These are phyloP conservation scores for Cotesia typhae DNA, from an alignment of 1,140 invertebrate species.

Conservation along the genomic window DNA sequence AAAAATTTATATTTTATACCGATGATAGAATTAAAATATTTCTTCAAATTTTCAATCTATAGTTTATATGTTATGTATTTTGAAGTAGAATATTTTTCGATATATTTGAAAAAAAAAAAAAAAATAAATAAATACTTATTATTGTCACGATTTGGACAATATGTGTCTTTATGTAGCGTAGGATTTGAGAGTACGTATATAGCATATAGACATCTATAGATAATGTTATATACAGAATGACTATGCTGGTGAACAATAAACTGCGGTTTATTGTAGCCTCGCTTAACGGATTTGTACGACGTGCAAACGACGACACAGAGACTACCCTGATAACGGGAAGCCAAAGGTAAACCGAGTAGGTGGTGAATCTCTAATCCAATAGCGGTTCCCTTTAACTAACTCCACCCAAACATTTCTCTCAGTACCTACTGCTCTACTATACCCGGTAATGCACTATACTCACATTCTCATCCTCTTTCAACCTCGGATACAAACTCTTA, in stretches of 20 bases:
- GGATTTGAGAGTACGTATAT: no score
- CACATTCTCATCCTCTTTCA: no score
- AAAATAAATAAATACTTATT: no score
- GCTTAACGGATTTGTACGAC: slow-evolving; percentile 56
- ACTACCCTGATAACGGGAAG: slow-evolving; percentile 32
- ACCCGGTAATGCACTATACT: slow-evolving; percentile 34
- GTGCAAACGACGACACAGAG: slow-evolving; percentile 48
- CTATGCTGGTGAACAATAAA: slow-evolving; percentile 51
- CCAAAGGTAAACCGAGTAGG: slow-evolving; percentile 42
- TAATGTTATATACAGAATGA: slow-evolving; percentile 13
- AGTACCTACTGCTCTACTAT: slow-evolving; percentile 38
- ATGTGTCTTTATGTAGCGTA: not conserved
- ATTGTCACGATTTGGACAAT: not conserved
- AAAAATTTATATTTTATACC: no score
- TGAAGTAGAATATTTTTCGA: no score
- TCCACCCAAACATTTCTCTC: slow-evolving; percentile 21
- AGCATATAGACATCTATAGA: not conserved
- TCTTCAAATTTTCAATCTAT: no score
- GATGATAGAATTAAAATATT: no score
- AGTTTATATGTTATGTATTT: no score
- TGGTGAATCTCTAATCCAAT: slow-evolving; percentile 56
- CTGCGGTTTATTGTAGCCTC: slow-evolving; percentile 52
- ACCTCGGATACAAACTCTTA: slow-evolving; percentile 36
- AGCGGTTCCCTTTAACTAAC: slow-evolving; percentile 57
- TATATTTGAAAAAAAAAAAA: no score